A percentile compares a stretch with the other conserved stretches of the same genome.
These are phyloP conservation scores for Clitarchus hookeri DNA, from an alignment of 2,888 invertebrate species.

Conservation along the genomic window DNA sequence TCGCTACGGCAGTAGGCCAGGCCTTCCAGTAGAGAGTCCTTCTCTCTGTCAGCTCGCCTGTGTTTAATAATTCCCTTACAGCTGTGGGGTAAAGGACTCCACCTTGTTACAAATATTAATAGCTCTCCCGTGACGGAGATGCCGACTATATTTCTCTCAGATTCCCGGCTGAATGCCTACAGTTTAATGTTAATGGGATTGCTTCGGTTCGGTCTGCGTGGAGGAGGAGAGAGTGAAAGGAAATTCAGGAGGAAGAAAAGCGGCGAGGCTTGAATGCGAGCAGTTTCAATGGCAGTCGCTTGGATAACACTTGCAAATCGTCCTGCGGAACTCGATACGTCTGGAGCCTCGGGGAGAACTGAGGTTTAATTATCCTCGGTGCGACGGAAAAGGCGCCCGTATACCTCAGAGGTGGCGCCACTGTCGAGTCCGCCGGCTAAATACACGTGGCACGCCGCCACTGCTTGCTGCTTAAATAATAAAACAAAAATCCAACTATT, in stretches of 20 bases:
- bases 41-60: neutral
- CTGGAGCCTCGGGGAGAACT: no score
- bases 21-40: neutral
- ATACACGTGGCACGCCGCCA: no score
- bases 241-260: neutral
- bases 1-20: neutral
- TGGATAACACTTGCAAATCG: neutral
- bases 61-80: neutral
- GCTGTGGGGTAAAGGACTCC: neutral
- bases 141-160: neutral
- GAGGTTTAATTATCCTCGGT: no score
- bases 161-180: neutral
- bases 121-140: neutral
- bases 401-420: no score
- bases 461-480: no score
- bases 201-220: neutral
- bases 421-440: no score
- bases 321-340: no score
- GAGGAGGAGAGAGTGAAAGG: neutral
- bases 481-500: no score
- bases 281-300: neutral
- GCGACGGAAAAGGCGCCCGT: no score
- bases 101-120: neutral
- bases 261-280: neutral
- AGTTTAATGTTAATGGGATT: constrained; percentile 14